Percentiles rank a stretch among this genome's conserved stretches.
Evolutionary conservation across 1,140 invertebrate genomes (phyloP).

Genomic region (Coboldia fuscipes): DNA sequence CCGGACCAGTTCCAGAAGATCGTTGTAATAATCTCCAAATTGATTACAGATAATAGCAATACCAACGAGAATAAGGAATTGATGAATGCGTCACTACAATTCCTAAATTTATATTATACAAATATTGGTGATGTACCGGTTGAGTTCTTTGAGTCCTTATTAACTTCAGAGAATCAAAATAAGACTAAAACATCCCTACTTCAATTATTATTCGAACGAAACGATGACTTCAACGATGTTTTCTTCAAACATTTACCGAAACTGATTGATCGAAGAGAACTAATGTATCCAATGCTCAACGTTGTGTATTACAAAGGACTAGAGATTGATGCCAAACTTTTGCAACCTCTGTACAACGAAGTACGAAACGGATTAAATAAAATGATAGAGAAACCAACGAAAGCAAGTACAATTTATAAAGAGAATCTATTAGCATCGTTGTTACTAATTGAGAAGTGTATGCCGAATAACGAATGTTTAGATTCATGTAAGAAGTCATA

Average conservation of each 20-base stretch:
- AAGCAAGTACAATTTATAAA: constrained; percentile 33
- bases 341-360: constrained; percentile 27
- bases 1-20: too few relatives aligned
- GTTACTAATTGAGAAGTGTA: constrained; percentile 27
- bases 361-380: constrained; percentile 33
- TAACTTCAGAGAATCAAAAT: constrained; percentile 21
- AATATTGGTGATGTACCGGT: constrained; percentile 23
- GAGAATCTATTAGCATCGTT: constrained; percentile 25
- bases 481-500: constrained; percentile 28
- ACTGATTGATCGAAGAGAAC: constrained; percentile 25
- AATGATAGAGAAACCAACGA: constrained; percentile 36
- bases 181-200: constrained; percentile 28
- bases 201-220: constrained; percentile 24
- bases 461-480: constrained; percentile 28
- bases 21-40: too few relatives aligned
- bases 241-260: constrained; percentile 13
- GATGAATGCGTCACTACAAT: too few relatives aligned
- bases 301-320: constrained; percentile 22
- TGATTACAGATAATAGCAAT: too few relatives aligned
- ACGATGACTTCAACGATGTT: constrained; percentile 20
- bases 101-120: too few relatives aligned
- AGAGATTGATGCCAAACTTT: constrained; percentile 16
- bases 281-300: constrained; percentile 29
- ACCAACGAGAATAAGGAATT: too few relatives aligned
- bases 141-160: constrained; percentile 23